Base-by-base conservation (phyloP, 2,797 vertebrate genomes). In the Bradypus variegatus region DNA sequence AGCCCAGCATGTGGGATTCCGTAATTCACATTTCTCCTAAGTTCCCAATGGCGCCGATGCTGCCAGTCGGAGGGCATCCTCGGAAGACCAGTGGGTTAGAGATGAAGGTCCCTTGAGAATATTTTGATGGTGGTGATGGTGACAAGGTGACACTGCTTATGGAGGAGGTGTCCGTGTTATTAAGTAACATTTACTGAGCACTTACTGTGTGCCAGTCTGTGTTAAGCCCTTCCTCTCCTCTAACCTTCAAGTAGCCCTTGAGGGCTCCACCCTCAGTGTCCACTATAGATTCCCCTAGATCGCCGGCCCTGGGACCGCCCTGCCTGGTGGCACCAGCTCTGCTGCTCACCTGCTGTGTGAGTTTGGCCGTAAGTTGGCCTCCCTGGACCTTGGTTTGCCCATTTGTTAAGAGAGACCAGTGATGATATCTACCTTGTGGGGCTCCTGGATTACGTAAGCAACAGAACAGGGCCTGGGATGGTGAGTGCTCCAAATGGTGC, bases 221-320 rank as follows among this genome's bases (percentile, higher is more conserved):
- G 0, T 60, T 11, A 38, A 23, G 50, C 65, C 27, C 50, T 31
- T 3, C 25, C 13, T 31, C 53, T 58, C 25, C 1, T 29, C 8
- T 8, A 2, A 0, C 13, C 33, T 16, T 64, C 78, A 23, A 0
- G 6, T 12, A 2, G 21, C 27, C 31, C 36, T 38, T 19, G 36
- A 0, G 4, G 36, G 15, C 2, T 31, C 33, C 55, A 6, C 10
- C 15, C 0, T 31, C 2, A 2, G 0, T 5, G 6, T 16, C 8
- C 27, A 18, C 1, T 29, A 5, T 21, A 29, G 50, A 5, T 1
- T 1, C 3, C 18, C 1, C 13, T 45, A 1, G 45, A 25, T 15
- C 12, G 23, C 60, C 1, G 15, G 79, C 90, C 58, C 80, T n/a
- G 45, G 16, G n/a, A 9, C 19, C 55, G 3, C 55, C 19, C 19